Evolutionary conservation across 2,888 invertebrate species (phyloP).

Genomic region (Atethmia centrago): DNA sequence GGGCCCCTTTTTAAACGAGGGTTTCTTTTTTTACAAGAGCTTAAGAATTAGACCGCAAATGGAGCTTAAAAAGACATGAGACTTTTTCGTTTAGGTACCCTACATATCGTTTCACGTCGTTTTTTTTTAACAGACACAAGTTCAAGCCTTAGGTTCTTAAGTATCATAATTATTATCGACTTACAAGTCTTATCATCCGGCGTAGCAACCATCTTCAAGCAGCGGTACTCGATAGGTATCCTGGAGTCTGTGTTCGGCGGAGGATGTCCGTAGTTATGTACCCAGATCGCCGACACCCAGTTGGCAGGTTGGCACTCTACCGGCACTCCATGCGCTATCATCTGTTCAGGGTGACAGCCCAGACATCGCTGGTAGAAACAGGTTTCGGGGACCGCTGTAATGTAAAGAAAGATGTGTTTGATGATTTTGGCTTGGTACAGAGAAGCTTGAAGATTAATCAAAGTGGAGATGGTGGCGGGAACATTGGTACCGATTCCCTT

Average conservation of each 20-base stretch:
- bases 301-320: conserved; percentile 82
- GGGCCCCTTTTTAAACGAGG: too few species aligned
- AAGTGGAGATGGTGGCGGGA: background rate
- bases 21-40: too few species aligned
- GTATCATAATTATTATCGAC: conserved; percentile 41
- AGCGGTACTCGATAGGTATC: conserved; percentile 84
- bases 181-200: conserved; percentile 87
- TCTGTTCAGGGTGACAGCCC: conserved; percentile 81
- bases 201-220: conserved; percentile 86
- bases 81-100: too few species aligned
- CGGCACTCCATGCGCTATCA: conserved; percentile 71
- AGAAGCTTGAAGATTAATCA: background rate
- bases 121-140: background rate
- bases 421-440: background rate
- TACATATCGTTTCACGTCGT: too few species aligned
- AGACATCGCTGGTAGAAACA: conserved; percentile 85
- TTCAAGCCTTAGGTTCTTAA: background rate
- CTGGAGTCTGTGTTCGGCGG: conserved; percentile 84
- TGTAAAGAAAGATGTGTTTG: background rate
- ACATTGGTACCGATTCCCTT: too few species aligned
- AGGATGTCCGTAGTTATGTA: conserved; percentile 85
- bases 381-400: conserved; percentile 80
- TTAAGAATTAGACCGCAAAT: background rate
- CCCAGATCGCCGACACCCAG: conserved; percentile 86
- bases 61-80: background rate